These are phyloP conservation scores for Celastrina argiolus DNA, from an alignment of 2,888 invertebrate genomes.

Conservation along the genomic window DNA sequence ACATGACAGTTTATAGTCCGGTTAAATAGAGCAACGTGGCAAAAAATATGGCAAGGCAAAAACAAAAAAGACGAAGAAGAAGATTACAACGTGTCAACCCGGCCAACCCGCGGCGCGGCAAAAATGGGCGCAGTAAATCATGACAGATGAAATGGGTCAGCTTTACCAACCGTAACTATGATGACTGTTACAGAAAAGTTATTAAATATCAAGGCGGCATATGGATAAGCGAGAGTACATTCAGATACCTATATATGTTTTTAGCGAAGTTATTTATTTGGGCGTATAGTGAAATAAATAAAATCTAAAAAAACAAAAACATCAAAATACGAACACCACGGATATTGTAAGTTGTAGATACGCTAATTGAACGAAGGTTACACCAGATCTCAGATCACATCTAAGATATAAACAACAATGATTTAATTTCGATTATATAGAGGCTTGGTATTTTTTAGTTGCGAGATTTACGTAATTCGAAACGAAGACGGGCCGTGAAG, in stretches of 20 bases:
- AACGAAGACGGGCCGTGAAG: slow-evolving; percentile 32
- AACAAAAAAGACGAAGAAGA: background rate
- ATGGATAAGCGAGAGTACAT: background rate
- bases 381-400: background rate
- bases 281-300: background rate
- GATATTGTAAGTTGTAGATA: background rate
- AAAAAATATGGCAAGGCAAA: background rate
- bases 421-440: background rate
- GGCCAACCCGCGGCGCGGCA: slow-evolving; percentile 56
- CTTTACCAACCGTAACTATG: slow-evolving; percentile 26
- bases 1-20: slow-evolving; percentile 64
- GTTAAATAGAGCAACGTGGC: slow-evolving; percentile 49
- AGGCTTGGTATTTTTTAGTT: slow-evolving; percentile 20
- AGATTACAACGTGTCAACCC: slow-evolving; percentile 63
- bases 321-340: background rate
- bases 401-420: background rate
- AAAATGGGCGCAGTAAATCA: slow-evolving; percentile 66
- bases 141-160: slow-evolving; percentile 46
- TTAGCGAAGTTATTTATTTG: background rate
- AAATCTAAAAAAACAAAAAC: background rate
- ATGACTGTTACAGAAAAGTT: background rate
- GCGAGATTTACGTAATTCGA: slow-evolving; percentile 31
- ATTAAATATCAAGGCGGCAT: background rate
- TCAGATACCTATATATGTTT: background rate
- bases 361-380: slow-evolving; percentile 9